Percentiles rank a stretch among this genome's conserved stretches.
Evolutionary conservation across 1,140 invertebrate species (phyloP).

Genomic region (Leptestheria dahalacensis): DNA sequence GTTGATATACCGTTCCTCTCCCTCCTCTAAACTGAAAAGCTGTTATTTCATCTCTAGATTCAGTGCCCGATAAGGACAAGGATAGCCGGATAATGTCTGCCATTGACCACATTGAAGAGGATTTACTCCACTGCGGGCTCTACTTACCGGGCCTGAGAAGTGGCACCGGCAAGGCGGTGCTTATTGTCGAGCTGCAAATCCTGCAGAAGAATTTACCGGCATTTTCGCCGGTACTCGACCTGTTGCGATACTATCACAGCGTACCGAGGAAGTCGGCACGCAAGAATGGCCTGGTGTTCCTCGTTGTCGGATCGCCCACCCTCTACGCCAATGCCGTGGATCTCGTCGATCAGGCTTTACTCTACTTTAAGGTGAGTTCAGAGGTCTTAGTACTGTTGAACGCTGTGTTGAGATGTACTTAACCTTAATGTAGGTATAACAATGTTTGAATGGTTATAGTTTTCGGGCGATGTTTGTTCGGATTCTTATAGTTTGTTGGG

Average conservation of each 20-base stretch:
- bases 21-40: too few relatives aligned
- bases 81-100: background rate
- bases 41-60: background rate
- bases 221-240: background rate
- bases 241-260: slow-evolving; percentile 11
- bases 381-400: too few relatives aligned
- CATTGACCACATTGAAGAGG: background rate
- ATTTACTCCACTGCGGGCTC: background rate
- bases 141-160: slow-evolving; percentile 8
- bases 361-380: slow-evolving; percentile 4
- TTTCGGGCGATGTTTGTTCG: too few relatives aligned
- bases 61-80: background rate
- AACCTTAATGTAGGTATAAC: too few relatives aligned
- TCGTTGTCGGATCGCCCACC: slow-evolving; percentile 6
- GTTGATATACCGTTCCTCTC: too few relatives aligned
- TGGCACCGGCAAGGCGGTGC: slow-evolving; percentile 2
- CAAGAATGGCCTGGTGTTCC: slow-evolving; percentile 11
- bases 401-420: too few relatives aligned
- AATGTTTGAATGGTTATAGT: too few relatives aligned
- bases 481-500: too few relatives aligned
- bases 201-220: slow-evolving; percentile 6
- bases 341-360: slow-evolving; percentile 7
- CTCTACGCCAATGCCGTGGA: slow-evolving; percentile 4
- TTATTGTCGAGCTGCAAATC: slow-evolving; percentile 7
- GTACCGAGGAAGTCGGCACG: slow-evolving; percentile 14